These are phyloP conservation scores for Anser brachyrhynchus DNA, from an alignment of 2,113 vertebrate species.

Conservation along the genomic window DNA sequence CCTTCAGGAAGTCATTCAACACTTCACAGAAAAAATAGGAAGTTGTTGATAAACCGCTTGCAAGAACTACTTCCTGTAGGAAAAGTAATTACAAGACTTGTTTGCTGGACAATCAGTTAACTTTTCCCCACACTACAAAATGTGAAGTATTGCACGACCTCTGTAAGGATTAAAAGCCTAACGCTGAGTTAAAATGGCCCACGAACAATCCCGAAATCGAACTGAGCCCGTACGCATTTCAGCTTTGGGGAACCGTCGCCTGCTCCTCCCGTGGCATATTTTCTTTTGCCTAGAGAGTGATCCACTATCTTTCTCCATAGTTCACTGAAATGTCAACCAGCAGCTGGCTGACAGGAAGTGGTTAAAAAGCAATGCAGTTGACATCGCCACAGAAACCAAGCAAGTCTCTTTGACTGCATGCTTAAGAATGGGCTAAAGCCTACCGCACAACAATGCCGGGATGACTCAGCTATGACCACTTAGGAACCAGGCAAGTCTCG, in stretches of 20 bases:
- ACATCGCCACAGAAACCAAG: conserved; percentile 53
- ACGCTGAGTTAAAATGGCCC: background rate
- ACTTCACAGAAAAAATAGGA: conserved; percentile 79
- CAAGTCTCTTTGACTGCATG: background rate
- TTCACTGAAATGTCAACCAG: conserved; percentile 66
- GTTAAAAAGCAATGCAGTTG: conserved; percentile 51
- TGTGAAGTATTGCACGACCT: background rate
- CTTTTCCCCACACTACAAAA: conserved; percentile 21
- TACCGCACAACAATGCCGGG: background rate
- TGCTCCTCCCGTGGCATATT: background rate
- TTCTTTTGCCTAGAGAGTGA: conserved; percentile 47
- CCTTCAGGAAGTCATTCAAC: conserved; percentile 80
- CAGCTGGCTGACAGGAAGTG: conserved; percentile 66
- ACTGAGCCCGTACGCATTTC: background rate
- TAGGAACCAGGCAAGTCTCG: background rate
- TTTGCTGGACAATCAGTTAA: conserved; percentile 66
- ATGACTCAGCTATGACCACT: conserved; percentile 42
- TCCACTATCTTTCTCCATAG: conserved; percentile 22
- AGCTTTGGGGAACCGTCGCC: background rate
- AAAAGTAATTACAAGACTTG: conserved; percentile 76
- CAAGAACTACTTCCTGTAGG: conserved; percentile 79
- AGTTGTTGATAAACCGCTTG: conserved; percentile 81
- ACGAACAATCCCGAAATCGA: background rate
- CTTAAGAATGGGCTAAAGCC: background rate
- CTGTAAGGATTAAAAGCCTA: background rate